Evolutionary conservation across 2,888 invertebrate genomes (phyloP).

Genomic region (Platycnemis pennipes): DNA sequence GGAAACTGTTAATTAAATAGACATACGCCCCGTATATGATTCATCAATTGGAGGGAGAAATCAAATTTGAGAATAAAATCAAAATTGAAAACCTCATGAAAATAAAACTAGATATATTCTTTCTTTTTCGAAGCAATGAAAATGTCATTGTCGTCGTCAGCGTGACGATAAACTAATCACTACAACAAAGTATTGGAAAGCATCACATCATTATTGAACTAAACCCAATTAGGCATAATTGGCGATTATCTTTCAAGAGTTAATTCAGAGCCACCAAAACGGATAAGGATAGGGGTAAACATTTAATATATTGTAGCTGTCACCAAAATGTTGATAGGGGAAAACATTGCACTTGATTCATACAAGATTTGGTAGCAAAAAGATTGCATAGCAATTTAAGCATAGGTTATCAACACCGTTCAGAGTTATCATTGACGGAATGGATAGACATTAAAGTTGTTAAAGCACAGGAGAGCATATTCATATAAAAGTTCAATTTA

Average conservation of each 20-base stretch:
- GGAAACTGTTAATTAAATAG: too few species aligned
- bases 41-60: background rate
- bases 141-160: background rate
- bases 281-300: background rate
- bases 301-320: background rate
- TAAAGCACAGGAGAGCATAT: too few species aligned
- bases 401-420: too few species aligned
- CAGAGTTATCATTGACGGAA: too few species aligned
- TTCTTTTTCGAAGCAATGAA: background rate
- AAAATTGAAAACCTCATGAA: background rate
- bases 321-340: background rate
- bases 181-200: background rate
- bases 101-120: background rate
- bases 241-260: background rate
- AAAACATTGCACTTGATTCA: background rate
- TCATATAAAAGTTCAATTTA: too few species aligned
- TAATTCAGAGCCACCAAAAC: background rate
- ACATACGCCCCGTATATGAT: background rate
- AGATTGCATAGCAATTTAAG: too few species aligned
- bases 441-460: too few species aligned
- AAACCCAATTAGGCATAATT: background rate
- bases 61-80: background rate
- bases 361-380: too few species aligned
- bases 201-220: background rate
- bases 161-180: background rate